Base-by-base conservation (phyloP, 2,888 invertebrate species). In the Apamea sordens region DNA sequence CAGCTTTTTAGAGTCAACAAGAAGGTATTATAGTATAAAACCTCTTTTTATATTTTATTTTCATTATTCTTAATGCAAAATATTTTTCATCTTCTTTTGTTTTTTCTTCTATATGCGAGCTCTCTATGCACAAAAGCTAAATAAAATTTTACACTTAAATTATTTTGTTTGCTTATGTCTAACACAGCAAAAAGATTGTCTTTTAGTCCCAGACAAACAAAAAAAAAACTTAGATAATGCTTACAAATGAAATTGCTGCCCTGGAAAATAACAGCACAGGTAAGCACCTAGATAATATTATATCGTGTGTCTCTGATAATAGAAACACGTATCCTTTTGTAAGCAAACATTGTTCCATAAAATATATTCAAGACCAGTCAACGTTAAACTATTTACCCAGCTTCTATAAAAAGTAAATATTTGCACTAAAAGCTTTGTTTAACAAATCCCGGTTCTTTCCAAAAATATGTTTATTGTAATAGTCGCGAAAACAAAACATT, bases 381-480 rank as follows among this genome's bases (percentile, higher is more conserved):
- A 18, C 36, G 36, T 32, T 32, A 11, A 32, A 44, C 13, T 83
- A 21, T 65, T 56, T 77, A n/a, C 44, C 10, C 4, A n/a, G 13
- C 28, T 50, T 50, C 5, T 2, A 28, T 8, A 47, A 53, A 83
- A 61, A 84, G 21, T 68, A 15, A 21, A 63, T 63, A 68, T 63
- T 65, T 69, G 21, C 41, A 32, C 15, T 21, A 21, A 69, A 67
- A 71, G 15, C 41, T 44, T 63, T 13, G 68, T 53, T 65, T 32
- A 47, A 67, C 24, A 7, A 82, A 86, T 13, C 24, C 47, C 24
- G 5, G n/a, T 63, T 80, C 10, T 15, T n/a, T 71, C 36, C 44
- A 18, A 67, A 77, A 77, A 79, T 80, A 65, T 21, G 59, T 73
- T 73, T 77, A 73, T 63, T 59, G 56, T 63, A 87, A 77, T 73